phyloP scores from a whole-genome alignment of 2,113 vertebrate species.

The Nesogale talazaci region DNA sequence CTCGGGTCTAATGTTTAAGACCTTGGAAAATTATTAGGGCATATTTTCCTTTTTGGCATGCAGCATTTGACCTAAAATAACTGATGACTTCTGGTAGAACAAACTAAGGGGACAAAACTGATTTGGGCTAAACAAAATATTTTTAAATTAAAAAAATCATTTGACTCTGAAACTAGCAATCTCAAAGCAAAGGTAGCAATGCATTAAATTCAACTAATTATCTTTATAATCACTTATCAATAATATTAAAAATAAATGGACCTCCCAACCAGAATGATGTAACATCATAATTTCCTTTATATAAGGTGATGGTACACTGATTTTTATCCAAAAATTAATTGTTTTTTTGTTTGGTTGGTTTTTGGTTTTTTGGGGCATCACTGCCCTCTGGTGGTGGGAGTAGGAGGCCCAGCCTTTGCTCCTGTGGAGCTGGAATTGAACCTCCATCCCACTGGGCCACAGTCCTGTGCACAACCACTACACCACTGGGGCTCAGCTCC shows the following conservation, averaged over 20 bases:
- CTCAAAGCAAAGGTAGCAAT: constrained; percentile 33
- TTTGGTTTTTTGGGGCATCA: too few species aligned
- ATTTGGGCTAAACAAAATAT: constrained; percentile 59
- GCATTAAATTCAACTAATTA: constrained; percentile 49
- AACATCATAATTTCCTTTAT: constrained; percentile 32
- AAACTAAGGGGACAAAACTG: constrained; percentile 11
- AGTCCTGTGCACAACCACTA: too few species aligned
- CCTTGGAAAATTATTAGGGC: neutral
- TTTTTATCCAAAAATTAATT: constrained; percentile 46
- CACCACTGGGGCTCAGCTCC: too few species aligned
- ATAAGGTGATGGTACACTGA: constrained; percentile 2
- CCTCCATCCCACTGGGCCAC: too few species aligned
- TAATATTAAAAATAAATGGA: constrained; percentile 51
- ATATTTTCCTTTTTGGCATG: constrained; percentile 36
- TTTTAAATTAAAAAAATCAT: constrained; percentile 38
- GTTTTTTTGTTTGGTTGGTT: too few species aligned
- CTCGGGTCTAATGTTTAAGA: constrained; percentile 29
- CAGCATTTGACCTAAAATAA: constrained; percentile 56
- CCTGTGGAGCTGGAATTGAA: too few species aligned
- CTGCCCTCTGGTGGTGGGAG: too few species aligned
- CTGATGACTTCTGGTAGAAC: constrained; percentile 39
- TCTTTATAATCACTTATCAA: constrained; percentile 57
- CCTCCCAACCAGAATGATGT: constrained; percentile 10
- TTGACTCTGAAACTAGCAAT: constrained; percentile 46
- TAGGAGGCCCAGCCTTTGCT: too few species aligned